Evolutionary conservation across 2,888 invertebrate genomes (phyloP), one percentile per base, ranked within the genome.

Genomic region (Leptarthrus brevirostris): DNA sequence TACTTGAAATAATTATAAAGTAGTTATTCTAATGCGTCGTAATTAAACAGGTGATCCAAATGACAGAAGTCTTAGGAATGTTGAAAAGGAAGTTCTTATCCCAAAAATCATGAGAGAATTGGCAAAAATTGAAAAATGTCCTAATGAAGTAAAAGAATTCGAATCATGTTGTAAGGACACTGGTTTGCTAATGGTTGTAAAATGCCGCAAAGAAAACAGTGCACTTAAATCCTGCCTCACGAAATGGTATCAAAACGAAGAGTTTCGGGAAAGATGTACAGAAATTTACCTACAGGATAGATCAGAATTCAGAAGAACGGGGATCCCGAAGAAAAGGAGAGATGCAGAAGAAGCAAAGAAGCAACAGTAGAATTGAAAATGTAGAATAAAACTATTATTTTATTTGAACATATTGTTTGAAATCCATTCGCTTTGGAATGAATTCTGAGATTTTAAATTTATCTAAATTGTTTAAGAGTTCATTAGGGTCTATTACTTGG

Each of bases 21-120:
- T 74, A 74, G 30, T 77, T 75, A 10, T 0, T 12, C 1, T 52
- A 52, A 26, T n/a, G n/a, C n/a, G n/a, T 34, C 3, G 8, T n/a
- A 22, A 20, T 54, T 22, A 22, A 36, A 0, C 56, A 84, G 84
- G 84, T 10, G 84, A 84, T 75, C 84, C 84, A 2, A 80, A 82
- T 74, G 97, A 97, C 83, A 88, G 82, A 80, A 86, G 87, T n/a
- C 84, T 98, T 69, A 88, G 98, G 79, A 94, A 90, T 87, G 94
- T 97, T 2, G 98, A 98, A 86, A 86, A 85, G 18, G 95, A 97
- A 81, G 91, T 98, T 16, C 82, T 97, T 77, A 93, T 98, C 82
- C 94, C 97, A 0, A 93, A 96, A 84, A 89, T 93, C 80, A 92
- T 98, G 87, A 88, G 97, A 78, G 93, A 94, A 22, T 91, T 90